Base-by-base conservation (phyloP, 2,113 vertebrate genomes). In the Seriola dumerili region DNA sequence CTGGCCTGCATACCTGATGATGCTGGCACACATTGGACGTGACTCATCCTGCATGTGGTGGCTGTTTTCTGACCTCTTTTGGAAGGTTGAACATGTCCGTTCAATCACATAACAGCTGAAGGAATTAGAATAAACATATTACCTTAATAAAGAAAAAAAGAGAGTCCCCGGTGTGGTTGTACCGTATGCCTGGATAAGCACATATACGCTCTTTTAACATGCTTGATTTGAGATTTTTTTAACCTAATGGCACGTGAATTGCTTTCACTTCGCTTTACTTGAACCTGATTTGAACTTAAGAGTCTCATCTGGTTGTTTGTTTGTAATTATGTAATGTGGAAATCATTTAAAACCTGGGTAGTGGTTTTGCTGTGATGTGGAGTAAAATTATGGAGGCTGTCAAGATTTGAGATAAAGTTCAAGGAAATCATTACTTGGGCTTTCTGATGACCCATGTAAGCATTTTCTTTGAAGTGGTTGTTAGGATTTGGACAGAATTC, bases 21-120 rank as follows among this genome's bases (percentile, higher is more conserved):
- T 74, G 70, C 71, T n/a, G 78, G 29, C 63, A 19, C 64, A 64
- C 50, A 34, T 16, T 3, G 11, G 14, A 64, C 72, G 36, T 74
- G 82, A 88, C 65, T 89, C 85, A 80, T 59, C 65, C 19, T 44
- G 40, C 70, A 71, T 85, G 80, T 76, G 50, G 81, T 67, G 86
- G 76, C 83, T 84, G 83, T 89, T 90, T 88, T 38, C 69, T 86
- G 91, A 94, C 91, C 93, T 85, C 87, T 88, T 93, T 94, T 85
- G 81, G 84, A 91, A 92, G 80, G 77, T 82, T 93, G 86, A 86
- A 91, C 92, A 90, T 36, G 81, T 89, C 81, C 77, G 74, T 73
- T 88, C 76, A 74, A 87, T 90, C 80, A 73, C 36, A 73, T 80
- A 77, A 72, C 57, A 78, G 72, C 3, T 59, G 66, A 89, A 64